Conservation (phyloP, 37 sponge, comb jelly and placozoan genomes). For the Cliona cf. orientalis region DNA sequence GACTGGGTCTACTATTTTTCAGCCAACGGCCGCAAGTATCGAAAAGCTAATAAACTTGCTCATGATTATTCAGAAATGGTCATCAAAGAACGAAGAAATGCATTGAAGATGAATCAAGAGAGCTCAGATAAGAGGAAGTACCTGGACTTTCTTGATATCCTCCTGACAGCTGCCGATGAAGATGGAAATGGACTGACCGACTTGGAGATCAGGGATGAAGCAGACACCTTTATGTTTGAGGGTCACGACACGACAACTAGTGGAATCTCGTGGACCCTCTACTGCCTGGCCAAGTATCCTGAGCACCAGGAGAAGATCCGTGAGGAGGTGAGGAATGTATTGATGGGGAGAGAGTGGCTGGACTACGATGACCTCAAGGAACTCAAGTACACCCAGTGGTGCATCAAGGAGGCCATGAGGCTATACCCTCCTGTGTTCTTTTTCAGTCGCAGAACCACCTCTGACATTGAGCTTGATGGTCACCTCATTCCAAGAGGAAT, state of each 20-base stretch:
- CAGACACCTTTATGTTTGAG: conserved; percentile 86
- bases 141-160: conserved; percentile 72
- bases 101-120: neutral
- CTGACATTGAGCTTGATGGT: conserved; percentile 56
- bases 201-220: conserved; percentile 83
- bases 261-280: conserved; percentile 40
- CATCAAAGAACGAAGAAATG: conserved; percentile 23
- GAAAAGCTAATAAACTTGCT: conserved; percentile 33
- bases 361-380: too few relatives aligned
- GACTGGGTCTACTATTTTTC: conserved; percentile 42
- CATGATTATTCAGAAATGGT: conserved; percentile 52
- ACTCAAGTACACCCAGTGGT: conserved; percentile 73
- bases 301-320: conserved; percentile 81
- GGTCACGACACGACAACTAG: conserved; percentile 86
- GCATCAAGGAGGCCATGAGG: conserved; percentile 92
- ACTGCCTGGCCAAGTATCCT: conserved; percentile 53
- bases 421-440: conserved; percentile 79
- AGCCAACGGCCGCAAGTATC: conserved; percentile 25
- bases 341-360: too few relatives aligned
- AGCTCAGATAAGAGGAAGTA: neutral
- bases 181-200: conserved; percentile 62
- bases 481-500: conserved; percentile 64
- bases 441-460: conserved; percentile 26
- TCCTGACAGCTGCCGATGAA: conserved; percentile 64
- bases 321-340: conserved; percentile 56